phyloP scores from a whole-genome alignment of 2,113 vertebrate species.

The Laticauda laticaudata region DNA sequence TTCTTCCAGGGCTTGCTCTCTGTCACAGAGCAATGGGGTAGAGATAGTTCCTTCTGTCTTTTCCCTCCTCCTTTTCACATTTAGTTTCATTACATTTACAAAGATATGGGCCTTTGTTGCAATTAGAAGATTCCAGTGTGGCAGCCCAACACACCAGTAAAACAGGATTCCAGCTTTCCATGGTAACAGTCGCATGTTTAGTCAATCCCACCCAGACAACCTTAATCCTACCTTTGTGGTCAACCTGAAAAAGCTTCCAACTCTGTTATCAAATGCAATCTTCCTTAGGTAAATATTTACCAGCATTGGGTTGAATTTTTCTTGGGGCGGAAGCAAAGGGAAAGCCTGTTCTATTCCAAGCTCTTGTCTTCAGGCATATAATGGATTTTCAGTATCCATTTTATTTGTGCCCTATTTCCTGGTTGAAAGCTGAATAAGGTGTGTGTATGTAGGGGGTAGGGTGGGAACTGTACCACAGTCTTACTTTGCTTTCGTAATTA shows the following conservation, averaged over 20 bases:
- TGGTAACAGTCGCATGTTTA: conserved; percentile 65
- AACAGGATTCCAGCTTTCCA: conserved; percentile 71
- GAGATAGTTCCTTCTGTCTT: conserved; percentile 34
- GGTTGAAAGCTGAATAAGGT: conserved; percentile 16
- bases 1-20: not conserved
- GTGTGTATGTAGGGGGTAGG: not conserved
- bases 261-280: conserved; percentile 65
- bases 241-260: conserved; percentile 59
- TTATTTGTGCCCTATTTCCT: conserved; percentile 10
- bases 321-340: conserved; percentile 46
- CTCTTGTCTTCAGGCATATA: conserved; percentile 36
- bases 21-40: conserved; percentile 24
- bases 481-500: conserved; percentile 23
- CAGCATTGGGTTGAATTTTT: conserved; percentile 39
- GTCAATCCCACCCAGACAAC: conserved; percentile 59
- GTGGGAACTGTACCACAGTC: conserved; percentile 16
- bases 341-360: conserved; percentile 52
- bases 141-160: conserved; percentile 61
- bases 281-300: conserved; percentile 68
- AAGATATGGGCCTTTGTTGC: conserved; percentile 57
- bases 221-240: conserved; percentile 62
- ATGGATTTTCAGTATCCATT: not conserved
- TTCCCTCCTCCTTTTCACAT: conserved; percentile 38
- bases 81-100: conserved; percentile 54
- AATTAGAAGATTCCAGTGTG: conserved; percentile 66